Percentiles rank a stretch among this genome's conserved stretches.
Conservation (phyloP, 2,797 vertebrate species). For the Calcarius lapponicus region DNA sequence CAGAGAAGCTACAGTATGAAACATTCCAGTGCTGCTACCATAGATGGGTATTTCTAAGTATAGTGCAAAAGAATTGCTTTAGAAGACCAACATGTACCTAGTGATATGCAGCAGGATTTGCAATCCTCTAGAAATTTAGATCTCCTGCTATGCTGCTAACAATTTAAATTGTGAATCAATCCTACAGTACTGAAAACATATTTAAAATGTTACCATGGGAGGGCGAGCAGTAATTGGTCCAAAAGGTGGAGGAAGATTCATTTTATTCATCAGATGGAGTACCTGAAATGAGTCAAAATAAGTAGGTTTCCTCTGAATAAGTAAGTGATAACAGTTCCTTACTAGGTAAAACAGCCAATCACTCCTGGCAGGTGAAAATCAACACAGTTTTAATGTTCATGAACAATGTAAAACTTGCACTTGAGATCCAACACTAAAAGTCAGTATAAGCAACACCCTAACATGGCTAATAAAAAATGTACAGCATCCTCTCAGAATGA, state of each 20-base stretch:
- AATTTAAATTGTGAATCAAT: background rate
- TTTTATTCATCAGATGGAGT: slow-evolving; percentile 98
- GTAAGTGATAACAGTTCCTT: background rate
- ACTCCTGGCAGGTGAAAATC: background rate
- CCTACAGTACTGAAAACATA: background rate
- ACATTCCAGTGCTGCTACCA: background rate
- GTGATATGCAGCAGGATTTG: background rate
- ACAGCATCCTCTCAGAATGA: background rate
- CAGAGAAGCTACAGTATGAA: background rate
- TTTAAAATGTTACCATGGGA: slow-evolving; percentile 82
- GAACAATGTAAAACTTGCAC: background rate
- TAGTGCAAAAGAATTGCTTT: background rate
- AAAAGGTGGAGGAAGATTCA: slow-evolving; percentile 96
- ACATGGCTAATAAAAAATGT: background rate
- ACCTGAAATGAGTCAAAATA: slow-evolving; percentile 80
- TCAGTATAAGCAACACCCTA: background rate
- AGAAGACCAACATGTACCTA: background rate
- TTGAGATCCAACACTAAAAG: background rate
- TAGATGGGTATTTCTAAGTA: background rate
- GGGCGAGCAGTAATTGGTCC: slow-evolving; percentile 89
- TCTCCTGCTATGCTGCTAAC: background rate
- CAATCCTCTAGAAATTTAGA: background rate
- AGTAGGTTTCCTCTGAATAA: background rate
- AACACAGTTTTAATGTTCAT: background rate
- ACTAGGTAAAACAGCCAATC: background rate